Evolutionary conservation across 2,797 vertebrate species (phyloP).

Genomic region (Bufotes viridis): DNA sequence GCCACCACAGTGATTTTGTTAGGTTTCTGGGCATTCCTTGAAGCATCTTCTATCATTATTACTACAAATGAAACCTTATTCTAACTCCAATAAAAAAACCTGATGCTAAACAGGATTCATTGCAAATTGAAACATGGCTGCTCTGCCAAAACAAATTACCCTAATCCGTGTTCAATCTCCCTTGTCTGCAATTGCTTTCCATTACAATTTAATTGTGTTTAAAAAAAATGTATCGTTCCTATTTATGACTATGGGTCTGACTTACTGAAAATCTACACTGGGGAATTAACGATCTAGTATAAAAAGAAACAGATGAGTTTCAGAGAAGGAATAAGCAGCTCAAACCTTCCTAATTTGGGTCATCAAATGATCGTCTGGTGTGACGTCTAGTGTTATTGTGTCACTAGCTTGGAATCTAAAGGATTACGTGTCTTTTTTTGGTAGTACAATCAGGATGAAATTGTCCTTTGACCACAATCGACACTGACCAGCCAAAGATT

Average conservation of each 20-base stretch:
- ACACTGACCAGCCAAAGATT: too few species aligned
- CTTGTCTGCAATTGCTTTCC: neutral
- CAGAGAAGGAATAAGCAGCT: neutral
- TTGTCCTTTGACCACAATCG: too few species aligned
- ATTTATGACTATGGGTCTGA: neutral
- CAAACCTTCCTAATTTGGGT: neutral
- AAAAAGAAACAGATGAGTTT: neutral
- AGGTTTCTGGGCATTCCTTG: constrained; percentile 25
- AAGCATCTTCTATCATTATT: constrained; percentile 29
- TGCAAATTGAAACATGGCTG: constrained; percentile 27
- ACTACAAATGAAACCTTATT: constrained; percentile 38
- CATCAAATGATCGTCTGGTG: neutral
- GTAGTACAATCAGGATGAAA: too few species aligned
- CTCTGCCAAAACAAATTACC: constrained; percentile 11
- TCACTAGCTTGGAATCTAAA: neutral
- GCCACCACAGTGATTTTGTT: neutral
- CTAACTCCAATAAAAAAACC: constrained; percentile 24
- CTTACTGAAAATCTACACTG: neutral
- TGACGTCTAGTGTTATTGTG: neutral
- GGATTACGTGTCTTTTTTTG: too few species aligned
- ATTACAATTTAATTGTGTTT: constrained; percentile 10
- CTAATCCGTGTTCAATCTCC: neutral
- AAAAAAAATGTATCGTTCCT: neutral
- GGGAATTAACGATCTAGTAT: neutral
- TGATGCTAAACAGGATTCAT: constrained; percentile 25